Base-by-base conservation (phyloP, 2,888 invertebrate genomes). In the Lasioglossum villosulum region DNA sequence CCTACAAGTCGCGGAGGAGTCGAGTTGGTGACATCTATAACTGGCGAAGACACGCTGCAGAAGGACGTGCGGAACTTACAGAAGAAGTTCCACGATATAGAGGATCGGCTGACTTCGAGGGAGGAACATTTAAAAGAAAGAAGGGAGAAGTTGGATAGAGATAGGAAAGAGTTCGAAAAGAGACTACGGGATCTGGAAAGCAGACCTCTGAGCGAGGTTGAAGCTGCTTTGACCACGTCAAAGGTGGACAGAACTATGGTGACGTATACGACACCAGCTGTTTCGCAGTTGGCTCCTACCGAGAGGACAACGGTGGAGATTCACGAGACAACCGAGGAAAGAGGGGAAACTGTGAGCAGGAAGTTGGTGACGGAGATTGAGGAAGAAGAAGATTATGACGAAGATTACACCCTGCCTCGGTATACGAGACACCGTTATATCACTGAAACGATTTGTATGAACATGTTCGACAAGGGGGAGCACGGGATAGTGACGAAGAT, bases 11-110 rank as follows among this genome's bases (percentile, higher is more conserved):
- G 4, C 1, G 23, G 30, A 30, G 16, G 37, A 14, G 70, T 30
- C 3, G 6, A 16, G 30, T 1, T 27, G 0, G 4, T 14, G 8
- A 14, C 16, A 1, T 1, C 39, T 0, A n/a, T 19, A 14, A 78
- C 75, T 0, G 72, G 82, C 6, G 68, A 87, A 0, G 71, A 89
- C 8, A 66, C 83, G 8, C 27, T 89, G 5, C 82, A 88, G 2
- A 34, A 86, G 16, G 88, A 92, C 59, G 37, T 92, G 19, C 76
- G 87, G 48, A 72, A 75, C 1, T n/a, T 91, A 23, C 82, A 90
- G 59, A 12, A 72, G 2, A 23, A 87, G 12, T 59, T 90, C 14
- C 27, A 14, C 81, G 0, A 82, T 0, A 75, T 78, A 0, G 83
- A 87, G 12, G 72, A 86, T 0, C 30, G 56, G 0, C 0, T 86